phyloP scores from a whole-genome alignment of 2,888 invertebrate species.

The Gibbula magus region DNA sequence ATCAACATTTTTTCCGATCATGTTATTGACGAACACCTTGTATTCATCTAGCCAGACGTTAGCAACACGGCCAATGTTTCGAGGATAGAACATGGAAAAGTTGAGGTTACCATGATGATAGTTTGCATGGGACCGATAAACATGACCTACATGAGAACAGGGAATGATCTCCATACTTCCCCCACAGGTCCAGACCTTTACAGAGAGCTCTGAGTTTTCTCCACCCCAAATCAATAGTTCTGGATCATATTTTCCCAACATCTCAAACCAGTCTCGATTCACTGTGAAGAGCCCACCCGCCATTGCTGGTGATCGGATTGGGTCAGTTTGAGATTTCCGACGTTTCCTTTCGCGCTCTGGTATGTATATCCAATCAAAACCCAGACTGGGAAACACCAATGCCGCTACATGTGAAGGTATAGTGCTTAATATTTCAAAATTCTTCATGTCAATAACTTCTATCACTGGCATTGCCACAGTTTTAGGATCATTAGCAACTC shows the following conservation, averaged over 20 bases:
- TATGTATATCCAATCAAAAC: not conserved
- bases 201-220: not conserved
- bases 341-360: not conserved
- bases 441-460: not conserved
- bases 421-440: not conserved
- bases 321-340: not conserved
- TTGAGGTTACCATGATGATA: not conserved
- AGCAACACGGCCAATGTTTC: not conserved
- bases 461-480: not conserved
- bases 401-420: not conserved
- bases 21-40: not conserved
- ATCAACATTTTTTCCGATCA: not conserved
- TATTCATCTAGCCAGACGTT: not conserved
- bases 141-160: not conserved
- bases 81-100: not conserved
- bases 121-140: not conserved
- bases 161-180: not conserved
- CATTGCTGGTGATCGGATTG: not conserved
- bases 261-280: not conserved
- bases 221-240: conserved; percentile 2
- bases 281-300: not conserved
- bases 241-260: not conserved
- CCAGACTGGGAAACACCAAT: not conserved
- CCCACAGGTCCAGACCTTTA: not conserved
- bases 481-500: not conserved